Percentiles rank a stretch among this genome's conserved stretches.
phyloP scores from a whole-genome alignment of 2,888 invertebrate species.

The Platerodrilus igneus region DNA sequence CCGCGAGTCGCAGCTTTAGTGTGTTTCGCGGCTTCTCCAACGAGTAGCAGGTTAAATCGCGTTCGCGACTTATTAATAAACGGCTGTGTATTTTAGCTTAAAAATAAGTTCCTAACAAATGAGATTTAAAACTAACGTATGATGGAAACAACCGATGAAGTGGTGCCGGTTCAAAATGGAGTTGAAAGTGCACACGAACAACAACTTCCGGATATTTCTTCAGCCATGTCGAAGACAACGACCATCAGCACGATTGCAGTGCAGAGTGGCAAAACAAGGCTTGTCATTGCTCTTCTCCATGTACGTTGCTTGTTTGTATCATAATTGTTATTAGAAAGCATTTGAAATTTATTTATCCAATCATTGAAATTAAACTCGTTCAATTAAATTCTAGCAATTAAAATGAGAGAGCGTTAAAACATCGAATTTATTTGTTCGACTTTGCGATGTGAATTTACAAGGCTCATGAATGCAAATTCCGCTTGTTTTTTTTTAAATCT shows the following conservation, averaged over 20 bases:
- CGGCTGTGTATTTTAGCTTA: conserved; percentile 7
- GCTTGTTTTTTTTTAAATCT: conserved; percentile 16
- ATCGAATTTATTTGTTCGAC: no score
- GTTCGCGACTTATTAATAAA: conserved; percentile 22
- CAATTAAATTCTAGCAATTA: no score
- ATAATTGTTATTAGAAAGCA: no score
- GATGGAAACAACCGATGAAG: conserved; percentile 19
- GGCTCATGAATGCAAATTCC: no score
- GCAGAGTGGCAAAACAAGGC: conserved; percentile 78
- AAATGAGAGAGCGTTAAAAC: no score
- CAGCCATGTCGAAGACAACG: conserved; percentile 58
- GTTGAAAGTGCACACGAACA: conserved; percentile 10
- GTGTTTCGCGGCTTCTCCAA: conserved; percentile 44
- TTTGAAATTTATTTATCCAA: no score
- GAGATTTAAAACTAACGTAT: conserved; percentile 19
- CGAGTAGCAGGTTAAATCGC: conserved; percentile 26
- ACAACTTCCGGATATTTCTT: conserved; percentile 24
- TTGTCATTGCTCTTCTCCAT: conserved; percentile 84
- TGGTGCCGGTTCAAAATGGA: conserved; percentile 11
- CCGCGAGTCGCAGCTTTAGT: conserved; percentile 38
- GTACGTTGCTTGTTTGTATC: conserved; percentile 52
- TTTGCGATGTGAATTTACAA: no score
- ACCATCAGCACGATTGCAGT: conserved; percentile 89
- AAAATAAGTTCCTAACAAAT: conserved; percentile 19
- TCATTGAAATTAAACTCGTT: no score